Conservation (phyloP, 2,797 vertebrate genomes). For the Calcarius lapponicus region DNA sequence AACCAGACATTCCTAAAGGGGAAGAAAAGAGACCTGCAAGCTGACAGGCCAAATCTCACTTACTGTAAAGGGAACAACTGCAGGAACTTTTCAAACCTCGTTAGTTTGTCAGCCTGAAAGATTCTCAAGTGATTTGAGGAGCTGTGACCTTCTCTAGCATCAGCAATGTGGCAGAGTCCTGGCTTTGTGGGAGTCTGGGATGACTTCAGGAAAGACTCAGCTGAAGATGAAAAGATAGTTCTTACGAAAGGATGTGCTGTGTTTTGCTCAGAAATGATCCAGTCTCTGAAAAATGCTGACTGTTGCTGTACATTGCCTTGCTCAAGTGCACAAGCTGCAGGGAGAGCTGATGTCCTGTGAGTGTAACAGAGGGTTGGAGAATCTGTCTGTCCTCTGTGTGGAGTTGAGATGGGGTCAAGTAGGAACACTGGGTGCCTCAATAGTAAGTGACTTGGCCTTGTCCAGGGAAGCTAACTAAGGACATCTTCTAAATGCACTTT, state of each 20-base stretch:
- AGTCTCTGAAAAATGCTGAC: background rate
- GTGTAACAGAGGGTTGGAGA: slow-evolving; percentile 20
- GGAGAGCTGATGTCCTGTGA: slow-evolving; percentile 34
- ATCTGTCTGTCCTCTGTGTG: slow-evolving; percentile 46
- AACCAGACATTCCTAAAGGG: slow-evolving; percentile 25
- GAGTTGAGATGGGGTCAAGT: background rate
- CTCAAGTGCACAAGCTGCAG: slow-evolving; percentile 40
- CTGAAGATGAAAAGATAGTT: background rate
- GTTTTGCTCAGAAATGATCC: background rate
- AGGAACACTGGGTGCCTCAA: slow-evolving; percentile 66
- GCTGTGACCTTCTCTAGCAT: background rate
- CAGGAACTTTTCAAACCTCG: background rate
- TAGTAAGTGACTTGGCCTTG: slow-evolving; percentile 62
- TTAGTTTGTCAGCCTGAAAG: background rate
- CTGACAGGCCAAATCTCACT: slow-evolving; percentile 30
- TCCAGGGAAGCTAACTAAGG: slow-evolving; percentile 68
- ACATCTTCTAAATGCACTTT: slow-evolving; percentile 78
- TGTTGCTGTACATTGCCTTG: background rate
- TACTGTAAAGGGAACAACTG: slow-evolving; percentile 15
- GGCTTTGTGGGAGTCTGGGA: background rate
- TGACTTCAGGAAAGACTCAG: background rate
- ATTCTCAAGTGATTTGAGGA: background rate
- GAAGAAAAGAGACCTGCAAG: background rate
- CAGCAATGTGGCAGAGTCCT: slow-evolving; percentile 2
- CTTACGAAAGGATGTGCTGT: background rate